Percentiles rank a stretch among this genome's conserved stretches.
phyloP scores from a whole-genome alignment of 1,140 invertebrate species.

The Bombus sibiricus region DNA sequence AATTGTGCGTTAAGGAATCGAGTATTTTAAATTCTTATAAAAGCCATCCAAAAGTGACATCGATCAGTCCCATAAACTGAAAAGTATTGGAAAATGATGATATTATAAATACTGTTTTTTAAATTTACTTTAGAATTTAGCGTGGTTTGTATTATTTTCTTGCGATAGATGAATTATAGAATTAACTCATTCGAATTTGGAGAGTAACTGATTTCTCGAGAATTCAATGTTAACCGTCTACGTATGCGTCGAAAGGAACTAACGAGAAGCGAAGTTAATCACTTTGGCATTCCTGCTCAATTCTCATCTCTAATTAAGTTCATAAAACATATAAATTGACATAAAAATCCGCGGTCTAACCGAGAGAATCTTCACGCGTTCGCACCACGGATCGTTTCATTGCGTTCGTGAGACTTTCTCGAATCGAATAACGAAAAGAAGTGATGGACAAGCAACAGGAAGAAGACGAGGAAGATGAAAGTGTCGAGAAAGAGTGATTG shows the following conservation, averaged over 20 bases:
- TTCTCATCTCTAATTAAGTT: too few species aligned
- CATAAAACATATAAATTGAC: background rate
- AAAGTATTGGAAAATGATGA: background rate
- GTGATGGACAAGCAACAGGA: too few species aligned
- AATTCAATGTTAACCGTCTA: too few species aligned
- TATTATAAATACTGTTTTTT: background rate
- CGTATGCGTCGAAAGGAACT: too few species aligned
- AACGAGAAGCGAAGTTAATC: too few species aligned
- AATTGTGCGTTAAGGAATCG: background rate
- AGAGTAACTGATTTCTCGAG: too few species aligned
- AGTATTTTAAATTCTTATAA: background rate
- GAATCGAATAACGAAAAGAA: conserved; percentile 19
- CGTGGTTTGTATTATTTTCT: too few species aligned
- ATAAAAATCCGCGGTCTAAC: background rate
- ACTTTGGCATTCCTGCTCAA: too few species aligned
- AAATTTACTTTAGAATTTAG: background rate
- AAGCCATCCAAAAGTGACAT: background rate
- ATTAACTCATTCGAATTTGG: too few species aligned
- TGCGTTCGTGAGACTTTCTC: conserved; percentile 58
- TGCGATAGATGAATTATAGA: too few species aligned
- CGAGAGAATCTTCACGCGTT: conserved; percentile 27
- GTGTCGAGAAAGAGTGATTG: background rate
- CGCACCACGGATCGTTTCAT: conserved; percentile 29
- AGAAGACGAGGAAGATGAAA: background rate
- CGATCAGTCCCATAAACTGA: background rate